Evolutionary conservation across 2,888 invertebrate species (phyloP), one percentile per base, ranked within the genome.

Genomic region (Pandemis heparana): DNA sequence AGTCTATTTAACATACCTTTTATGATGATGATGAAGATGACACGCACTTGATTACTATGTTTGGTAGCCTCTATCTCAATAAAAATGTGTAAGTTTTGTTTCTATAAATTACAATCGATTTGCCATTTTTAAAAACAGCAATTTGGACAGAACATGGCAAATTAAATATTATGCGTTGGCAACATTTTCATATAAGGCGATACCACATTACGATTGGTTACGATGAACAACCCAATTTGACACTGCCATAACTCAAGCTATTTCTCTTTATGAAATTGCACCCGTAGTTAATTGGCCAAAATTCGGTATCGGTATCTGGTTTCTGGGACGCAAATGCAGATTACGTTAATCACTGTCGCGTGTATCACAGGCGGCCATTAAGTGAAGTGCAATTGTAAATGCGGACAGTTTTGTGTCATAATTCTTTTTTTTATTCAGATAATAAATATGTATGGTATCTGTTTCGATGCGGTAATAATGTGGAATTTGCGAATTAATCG

Each of bases 281-380:
- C 78, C 77, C 77, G 63, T 75, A 76, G 77, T 82, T 85, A 87
- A 87, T 84, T 84, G 82, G 80, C 74, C 79, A 79, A 85, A 82
- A 81, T 80, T 77, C 78, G 80, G 84, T 81, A 82, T 82, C 81
- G 75, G 77, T 72, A 41, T 63, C 59, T 68, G 63, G 69, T 53
- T 53, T 53, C 53, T 53, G 53, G 53, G 66, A 61, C 51, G 56
- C 73, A 79, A 79, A 78, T 79, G 77, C 75, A 79, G 79, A 78
- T 78, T 75, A 74, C 76, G 67, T 79, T 80, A 82, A 84, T 82
- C 68, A 76, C 71, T 72, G 71, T 75, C 72, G 75, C 72, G 59
- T 65, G 71, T 63, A 59, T 48, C 62, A 60, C 46, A 51, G 41
- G 51, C 56, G 61, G 41, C 32, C 18, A 67, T 71, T 71, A 66